These are phyloP conservation scores for Cynoglossus semilaevis DNA, from an alignment of 2,113 vertebrate genomes.

Conservation along the genomic window DNA sequence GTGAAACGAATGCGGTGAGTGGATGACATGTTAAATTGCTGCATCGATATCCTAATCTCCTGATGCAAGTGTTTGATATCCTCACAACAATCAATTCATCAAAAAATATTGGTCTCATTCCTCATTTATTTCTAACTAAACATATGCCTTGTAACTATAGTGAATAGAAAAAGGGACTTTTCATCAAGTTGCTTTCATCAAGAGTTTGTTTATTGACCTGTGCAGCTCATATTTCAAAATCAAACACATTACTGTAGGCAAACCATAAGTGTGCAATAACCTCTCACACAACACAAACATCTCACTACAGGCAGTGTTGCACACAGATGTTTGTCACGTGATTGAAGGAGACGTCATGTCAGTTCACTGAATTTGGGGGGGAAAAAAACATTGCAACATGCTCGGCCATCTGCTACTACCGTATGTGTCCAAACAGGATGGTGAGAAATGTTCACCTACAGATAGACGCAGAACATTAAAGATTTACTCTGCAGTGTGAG, in stretches of 20 bases:
- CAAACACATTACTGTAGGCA: not conserved
- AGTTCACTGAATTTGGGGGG: slow-evolving; percentile 39
- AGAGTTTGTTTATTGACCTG: no score
- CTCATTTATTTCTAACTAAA: no score
- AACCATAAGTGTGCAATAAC: not conserved
- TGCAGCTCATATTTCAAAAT: not conserved
- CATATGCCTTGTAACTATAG: no score
- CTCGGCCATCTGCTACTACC: slow-evolving; percentile 46
- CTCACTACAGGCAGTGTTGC: not conserved
- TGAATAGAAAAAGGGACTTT: no score
- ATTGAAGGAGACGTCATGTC: slow-evolving; percentile 37
- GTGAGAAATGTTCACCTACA: slow-evolving; percentile 4
- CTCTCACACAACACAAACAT: not conserved
- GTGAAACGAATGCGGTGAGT: slow-evolving; percentile 20
- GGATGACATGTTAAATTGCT: slow-evolving; percentile 16
- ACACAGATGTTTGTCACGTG: slow-evolving; percentile 36
- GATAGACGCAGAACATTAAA: not conserved
- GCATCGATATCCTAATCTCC: slow-evolving; percentile 6
- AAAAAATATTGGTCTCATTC: no score
- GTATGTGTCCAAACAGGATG: slow-evolving; percentile 27
- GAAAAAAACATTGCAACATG: slow-evolving; percentile 45
- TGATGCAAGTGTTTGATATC: not conserved
- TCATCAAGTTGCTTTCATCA: no score
- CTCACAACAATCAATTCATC: not conserved
- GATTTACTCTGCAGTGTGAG: not conserved